Conservation (phyloP, 1,140 invertebrate species). For the Trichomalopsis sarcophagae region DNA sequence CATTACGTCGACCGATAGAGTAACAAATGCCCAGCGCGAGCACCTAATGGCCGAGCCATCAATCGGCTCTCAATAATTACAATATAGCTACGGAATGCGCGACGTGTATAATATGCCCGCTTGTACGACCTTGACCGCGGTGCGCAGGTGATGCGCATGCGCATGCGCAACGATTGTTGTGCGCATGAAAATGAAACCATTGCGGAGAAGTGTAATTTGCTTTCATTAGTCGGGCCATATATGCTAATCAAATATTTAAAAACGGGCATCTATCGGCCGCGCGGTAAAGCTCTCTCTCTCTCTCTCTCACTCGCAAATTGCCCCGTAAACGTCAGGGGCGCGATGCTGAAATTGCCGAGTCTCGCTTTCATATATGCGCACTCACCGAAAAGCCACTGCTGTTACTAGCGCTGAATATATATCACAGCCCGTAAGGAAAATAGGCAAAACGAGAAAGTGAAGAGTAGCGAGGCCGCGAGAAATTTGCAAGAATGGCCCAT, state of each 20-base stretch:
- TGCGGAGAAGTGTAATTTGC: conserved; percentile 7
- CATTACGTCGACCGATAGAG: no score
- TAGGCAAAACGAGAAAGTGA: conserved; percentile 45
- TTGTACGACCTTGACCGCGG: neutral
- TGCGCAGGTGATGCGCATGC: no score
- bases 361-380: conserved; percentile 15
- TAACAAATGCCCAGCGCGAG: neutral
- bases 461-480: neutral
- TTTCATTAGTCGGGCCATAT: conserved; percentile 23
- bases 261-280: neutral
- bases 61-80: neutral
- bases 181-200: neutral
- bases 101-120: no score
- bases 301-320: conserved; percentile 11
- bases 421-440: conserved; percentile 32
- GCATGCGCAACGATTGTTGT: neutral
- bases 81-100: neutral
- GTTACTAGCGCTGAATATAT: neutral
- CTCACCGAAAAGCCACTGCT: neutral
- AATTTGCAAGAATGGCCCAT: conserved; percentile 33
- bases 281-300: conserved; percentile 7
- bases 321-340: conserved; percentile 36
- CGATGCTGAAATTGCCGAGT: conserved; percentile 25
- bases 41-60: neutral
- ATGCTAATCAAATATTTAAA: conserved; percentile 48